Percentiles rank a stretch among this genome's conserved stretches.
Conservation (phyloP, 2,113 vertebrate genomes). For the Gallinago jamesoni region DNA sequence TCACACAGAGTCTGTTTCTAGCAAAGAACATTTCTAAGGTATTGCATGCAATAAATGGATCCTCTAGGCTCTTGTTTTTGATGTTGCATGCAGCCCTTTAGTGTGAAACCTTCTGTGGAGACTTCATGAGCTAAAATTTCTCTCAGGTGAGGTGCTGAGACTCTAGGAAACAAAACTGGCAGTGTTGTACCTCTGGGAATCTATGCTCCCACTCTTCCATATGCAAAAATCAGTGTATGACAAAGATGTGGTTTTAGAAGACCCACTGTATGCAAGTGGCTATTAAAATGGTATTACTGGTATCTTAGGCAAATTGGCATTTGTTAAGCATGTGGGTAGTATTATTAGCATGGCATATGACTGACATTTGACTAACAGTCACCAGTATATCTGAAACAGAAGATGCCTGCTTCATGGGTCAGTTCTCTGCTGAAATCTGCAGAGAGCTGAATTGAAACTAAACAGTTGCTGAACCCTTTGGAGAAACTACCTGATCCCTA, state of each 20-base stretch:
- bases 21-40: not conserved
- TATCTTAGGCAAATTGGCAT: not conserved
- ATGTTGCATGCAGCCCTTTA: not conserved
- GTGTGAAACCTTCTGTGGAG: not conserved
- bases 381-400: not conserved
- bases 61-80: conserved; percentile 21
- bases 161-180: not conserved
- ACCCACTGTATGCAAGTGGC: not conserved
- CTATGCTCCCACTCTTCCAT: not conserved
- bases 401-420: not conserved
- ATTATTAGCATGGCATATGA: not conserved
- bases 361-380: not conserved
- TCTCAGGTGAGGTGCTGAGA: not conserved
- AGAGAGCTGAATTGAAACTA: not conserved
- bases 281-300: not conserved
- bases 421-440: not conserved
- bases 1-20: not conserved
- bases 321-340: not conserved
- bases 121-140: conserved; percentile 3
- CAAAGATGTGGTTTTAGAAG: not conserved
- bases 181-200: not conserved
- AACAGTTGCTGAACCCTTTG: not conserved
- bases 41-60: not conserved
- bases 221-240: not conserved
- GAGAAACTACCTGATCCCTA: not conserved